A percentile compares a stretch with the other conserved stretches of the same genome.
phyloP scores from a whole-genome alignment of 2,113 vertebrate species.

The Pimephales promelas region DNA sequence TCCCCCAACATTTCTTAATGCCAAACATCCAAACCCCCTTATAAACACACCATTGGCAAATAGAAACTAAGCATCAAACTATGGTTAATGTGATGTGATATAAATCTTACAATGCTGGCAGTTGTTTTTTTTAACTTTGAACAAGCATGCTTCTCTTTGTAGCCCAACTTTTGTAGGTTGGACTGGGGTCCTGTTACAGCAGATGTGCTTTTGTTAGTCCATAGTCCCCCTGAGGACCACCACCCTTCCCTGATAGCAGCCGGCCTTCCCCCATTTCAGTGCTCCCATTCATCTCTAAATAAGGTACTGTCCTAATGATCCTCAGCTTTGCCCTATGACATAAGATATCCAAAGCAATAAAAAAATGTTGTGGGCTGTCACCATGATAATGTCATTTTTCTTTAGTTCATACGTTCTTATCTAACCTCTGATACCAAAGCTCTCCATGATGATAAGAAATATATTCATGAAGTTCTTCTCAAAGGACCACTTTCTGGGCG shows the following conservation, averaged over 20 bases:
- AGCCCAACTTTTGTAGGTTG: conserved; percentile 31
- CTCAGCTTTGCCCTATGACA: conserved; percentile 25
- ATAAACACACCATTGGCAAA: conserved; percentile 8
- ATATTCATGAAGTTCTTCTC: conserved; percentile 7
- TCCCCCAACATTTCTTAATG: conserved; percentile 34
- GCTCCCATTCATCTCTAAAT: conserved; percentile 17
- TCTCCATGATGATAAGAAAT: background rate
- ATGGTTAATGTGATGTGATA: background rate
- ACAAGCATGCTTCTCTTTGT: conserved; percentile 6
- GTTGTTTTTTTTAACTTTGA: background rate
- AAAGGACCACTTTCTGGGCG: background rate
- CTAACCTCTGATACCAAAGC: background rate
- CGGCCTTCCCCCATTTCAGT: conserved; percentile 7
- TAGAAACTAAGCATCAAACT: background rate
- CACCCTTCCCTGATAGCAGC: conserved; percentile 37
- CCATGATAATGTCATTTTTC: background rate
- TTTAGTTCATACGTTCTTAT: background rate
- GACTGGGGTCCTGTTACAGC: conserved; percentile 37
- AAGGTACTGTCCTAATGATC: conserved; percentile 19
- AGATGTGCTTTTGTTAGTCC: conserved; percentile 50
- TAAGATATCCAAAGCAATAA: conserved; percentile 6
- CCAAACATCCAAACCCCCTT: background rate
- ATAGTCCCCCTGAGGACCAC: conserved; percentile 33
- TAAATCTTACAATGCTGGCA: background rate
- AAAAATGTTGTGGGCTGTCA: background rate